Conservation (phyloP, 2,888 invertebrate genomes). For the Thymelicus acteon region DNA sequence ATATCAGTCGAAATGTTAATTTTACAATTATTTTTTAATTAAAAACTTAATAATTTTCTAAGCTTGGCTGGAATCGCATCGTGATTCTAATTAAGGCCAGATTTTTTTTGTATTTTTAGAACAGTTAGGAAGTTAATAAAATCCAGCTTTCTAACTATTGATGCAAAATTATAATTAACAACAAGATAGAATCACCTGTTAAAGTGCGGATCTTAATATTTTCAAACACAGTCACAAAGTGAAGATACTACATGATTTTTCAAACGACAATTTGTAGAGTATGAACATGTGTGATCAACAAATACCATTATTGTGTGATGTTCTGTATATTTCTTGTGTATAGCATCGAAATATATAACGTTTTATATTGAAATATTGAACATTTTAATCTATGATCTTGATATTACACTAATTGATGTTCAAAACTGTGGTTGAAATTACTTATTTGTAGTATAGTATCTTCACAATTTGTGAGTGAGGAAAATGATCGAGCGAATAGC, state of each 20-base stretch:
- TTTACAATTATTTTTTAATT: constrained; percentile 69
- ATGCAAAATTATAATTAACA: constrained; percentile 30
- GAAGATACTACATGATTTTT: not conserved
- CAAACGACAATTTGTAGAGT: no score
- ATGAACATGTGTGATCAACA: not conserved
- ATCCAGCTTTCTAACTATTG: constrained; percentile 26
- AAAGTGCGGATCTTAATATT: constrained; percentile 55
- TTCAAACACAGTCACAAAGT: constrained; percentile 25
- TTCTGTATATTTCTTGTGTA: no score
- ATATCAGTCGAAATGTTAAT: constrained; percentile 81
- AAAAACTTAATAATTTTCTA: constrained; percentile 52
- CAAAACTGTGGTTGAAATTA: not conserved
- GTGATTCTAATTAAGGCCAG: constrained; percentile 75
- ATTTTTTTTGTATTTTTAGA: constrained; percentile 38
- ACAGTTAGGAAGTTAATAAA: constrained; percentile 15
- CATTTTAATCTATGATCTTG: not conserved
- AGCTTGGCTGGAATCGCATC: constrained; percentile 78
- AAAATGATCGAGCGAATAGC: not conserved
- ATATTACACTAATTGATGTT: not conserved
- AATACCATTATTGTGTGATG: not conserved
- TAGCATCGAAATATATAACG: not conserved
- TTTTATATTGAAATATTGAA: not conserved
- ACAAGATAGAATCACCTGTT: constrained; percentile 39
- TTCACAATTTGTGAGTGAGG: not conserved
- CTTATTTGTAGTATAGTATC: not conserved